phyloP scores from a whole-genome alignment of 1,140 invertebrate genomes.

The Bursaphelenchus mucronatus region DNA sequence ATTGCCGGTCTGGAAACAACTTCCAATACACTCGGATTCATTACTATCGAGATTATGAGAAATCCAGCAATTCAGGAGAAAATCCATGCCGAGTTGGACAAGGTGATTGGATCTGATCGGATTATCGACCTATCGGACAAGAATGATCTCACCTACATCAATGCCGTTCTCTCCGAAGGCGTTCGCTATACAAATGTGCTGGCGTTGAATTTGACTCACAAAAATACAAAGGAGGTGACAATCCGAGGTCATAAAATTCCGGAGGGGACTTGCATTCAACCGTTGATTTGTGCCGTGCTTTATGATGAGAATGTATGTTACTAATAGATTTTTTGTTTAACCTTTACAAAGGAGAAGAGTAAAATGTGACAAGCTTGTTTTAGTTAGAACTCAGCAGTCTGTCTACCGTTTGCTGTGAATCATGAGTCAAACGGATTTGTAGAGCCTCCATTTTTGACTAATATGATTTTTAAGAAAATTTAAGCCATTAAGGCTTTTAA shows the following conservation, averaged over 20 bases:
- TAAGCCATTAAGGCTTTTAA: too few relatives aligned
- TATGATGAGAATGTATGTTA: conserved; percentile 11
- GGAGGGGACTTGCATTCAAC: conserved; percentile 5
- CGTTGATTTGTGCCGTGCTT: conserved; percentile 17
- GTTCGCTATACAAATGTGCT: conserved; percentile 14
- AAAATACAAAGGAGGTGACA: conserved; percentile 10
- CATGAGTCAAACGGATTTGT: too few relatives aligned
- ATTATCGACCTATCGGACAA: conserved; percentile 24
- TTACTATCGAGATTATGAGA: not conserved
- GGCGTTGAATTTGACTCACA: conserved; percentile 19
- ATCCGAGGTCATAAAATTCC: conserved; percentile 12
- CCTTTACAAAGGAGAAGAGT: too few relatives aligned
- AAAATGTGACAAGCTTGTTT: too few relatives aligned
- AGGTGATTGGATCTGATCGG: conserved; percentile 22
- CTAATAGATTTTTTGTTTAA: too few relatives aligned
- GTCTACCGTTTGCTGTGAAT: too few relatives aligned
- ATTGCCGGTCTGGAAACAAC: conserved; percentile 17
- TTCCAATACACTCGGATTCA: conserved; percentile 13
- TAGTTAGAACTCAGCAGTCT: too few relatives aligned
- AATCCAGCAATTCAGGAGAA: conserved; percentile 30
- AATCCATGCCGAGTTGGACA: conserved; percentile 23
- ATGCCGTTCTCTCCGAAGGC: conserved; percentile 16
- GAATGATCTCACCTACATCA: conserved; percentile 19
- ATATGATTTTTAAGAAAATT: too few relatives aligned
- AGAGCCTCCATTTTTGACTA: too few relatives aligned